Percentiles rank a stretch among this genome's conserved stretches.
Evolutionary conservation across 2,888 invertebrate species (phyloP).

Genomic region (Pristionchus arcanus): DNA sequence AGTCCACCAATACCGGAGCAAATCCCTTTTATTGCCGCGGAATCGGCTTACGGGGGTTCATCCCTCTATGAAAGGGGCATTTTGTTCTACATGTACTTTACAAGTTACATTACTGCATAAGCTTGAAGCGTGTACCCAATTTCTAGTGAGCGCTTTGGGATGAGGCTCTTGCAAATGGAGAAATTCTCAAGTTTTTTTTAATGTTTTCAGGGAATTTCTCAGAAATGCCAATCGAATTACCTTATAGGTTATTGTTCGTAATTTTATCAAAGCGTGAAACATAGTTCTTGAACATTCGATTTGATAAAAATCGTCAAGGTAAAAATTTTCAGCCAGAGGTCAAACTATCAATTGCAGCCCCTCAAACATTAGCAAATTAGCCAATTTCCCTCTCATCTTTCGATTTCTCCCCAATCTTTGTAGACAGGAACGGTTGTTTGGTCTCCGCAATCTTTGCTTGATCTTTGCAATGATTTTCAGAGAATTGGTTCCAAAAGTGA

Average conservation of each 20-base stretch:
- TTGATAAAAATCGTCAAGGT: neutral
- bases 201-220: no score
- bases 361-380: neutral
- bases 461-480: neutral
- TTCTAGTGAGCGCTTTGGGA: neutral
- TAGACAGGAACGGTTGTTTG: neutral
- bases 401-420: neutral
- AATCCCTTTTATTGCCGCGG: neutral
- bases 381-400: neutral
- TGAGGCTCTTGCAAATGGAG: neutral
- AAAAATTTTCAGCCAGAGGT: neutral
- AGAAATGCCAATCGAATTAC: neutral
- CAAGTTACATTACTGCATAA: slow-evolving; percentile 7
- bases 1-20: neutral
- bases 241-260: neutral
- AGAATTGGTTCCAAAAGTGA: slow-evolving; percentile 1
- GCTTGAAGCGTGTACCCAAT: neutral
- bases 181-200: no score
- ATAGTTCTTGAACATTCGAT: neutral
- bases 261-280: neutral
- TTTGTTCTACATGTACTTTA: neutral
- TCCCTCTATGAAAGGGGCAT: neutral
- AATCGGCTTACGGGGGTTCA: neutral
- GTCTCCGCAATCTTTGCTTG: neutral
- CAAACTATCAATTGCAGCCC: neutral